phyloP scores from a whole-genome alignment of 2,113 vertebrate species.

The Nettapus auritus region DNA sequence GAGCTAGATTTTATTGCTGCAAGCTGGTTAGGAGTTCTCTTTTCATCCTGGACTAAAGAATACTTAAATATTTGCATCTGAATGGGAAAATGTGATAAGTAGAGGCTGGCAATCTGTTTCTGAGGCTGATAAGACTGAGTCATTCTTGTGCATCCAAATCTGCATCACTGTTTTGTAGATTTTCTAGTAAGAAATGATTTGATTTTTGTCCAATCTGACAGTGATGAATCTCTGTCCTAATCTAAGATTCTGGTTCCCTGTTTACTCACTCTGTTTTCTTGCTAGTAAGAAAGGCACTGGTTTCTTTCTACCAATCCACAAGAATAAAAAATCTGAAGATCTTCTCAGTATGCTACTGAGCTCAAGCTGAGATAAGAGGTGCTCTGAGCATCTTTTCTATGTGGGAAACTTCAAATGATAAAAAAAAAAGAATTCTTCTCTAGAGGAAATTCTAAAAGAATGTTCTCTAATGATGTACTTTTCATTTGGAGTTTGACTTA shows the following conservation, averaged over 20 bases:
- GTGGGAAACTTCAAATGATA: not conserved
- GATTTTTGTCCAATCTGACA: not conserved
- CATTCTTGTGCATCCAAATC: not conserved
- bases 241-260: not conserved
- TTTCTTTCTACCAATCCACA: not conserved
- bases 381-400: not conserved
- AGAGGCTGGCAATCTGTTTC: not conserved
- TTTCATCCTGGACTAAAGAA: not conserved
- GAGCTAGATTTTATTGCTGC: not conserved
- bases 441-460: not conserved
- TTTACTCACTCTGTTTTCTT: not conserved
- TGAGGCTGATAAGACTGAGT: not conserved
- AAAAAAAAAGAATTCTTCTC: not conserved
- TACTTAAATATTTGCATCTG: not conserved
- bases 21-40: not conserved
- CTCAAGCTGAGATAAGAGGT: not conserved
- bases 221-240: not conserved
- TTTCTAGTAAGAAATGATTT: not conserved
- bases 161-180: not conserved
- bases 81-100: not conserved
- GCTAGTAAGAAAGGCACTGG: not conserved
- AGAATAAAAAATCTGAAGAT: not conserved
- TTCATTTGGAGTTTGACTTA: not conserved
- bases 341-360: not conserved
- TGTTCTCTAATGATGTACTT: not conserved